Evolutionary conservation across 1,140 invertebrate genomes (phyloP).

Genomic region (Harpegnathos saltator): DNA sequence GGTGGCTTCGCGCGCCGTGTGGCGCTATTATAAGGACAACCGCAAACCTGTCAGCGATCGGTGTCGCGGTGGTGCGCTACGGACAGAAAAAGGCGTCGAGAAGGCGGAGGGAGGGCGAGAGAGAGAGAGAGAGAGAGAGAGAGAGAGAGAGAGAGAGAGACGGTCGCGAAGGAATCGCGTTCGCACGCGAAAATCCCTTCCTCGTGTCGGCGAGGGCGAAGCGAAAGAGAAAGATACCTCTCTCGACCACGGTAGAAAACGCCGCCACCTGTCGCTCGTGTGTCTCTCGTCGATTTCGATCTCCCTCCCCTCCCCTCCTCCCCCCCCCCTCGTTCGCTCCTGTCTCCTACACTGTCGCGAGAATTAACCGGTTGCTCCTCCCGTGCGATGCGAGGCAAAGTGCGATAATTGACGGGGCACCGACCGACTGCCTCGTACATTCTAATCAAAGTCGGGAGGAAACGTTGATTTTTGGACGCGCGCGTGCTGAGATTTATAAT

Average conservation of each 20-base stretch:
- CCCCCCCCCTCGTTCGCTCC: neutral
- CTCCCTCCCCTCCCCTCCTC: neutral
- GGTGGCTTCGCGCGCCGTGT: constrained; percentile 60
- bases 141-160: too few species aligned
- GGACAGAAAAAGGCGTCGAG: neutral
- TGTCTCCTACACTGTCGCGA: neutral
- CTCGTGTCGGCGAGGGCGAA: constrained; percentile 57
- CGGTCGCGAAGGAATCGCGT: neutral
- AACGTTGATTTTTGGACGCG: constrained; percentile 13
- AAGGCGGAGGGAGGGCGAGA: constrained; percentile 48
- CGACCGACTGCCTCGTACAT: constrained; percentile 25
- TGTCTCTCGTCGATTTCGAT: constrained; percentile 10
- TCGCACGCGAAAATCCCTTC: constrained; percentile 58
- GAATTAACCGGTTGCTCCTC: constrained; percentile 41
- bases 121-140: too few species aligned
- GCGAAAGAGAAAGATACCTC: constrained; percentile 63
- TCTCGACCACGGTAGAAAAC: constrained; percentile 56
- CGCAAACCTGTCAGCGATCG: constrained; percentile 83
- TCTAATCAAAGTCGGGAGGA: constrained; percentile 20
- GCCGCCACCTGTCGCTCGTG: constrained; percentile 49
- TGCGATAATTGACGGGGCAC: constrained; percentile 11
- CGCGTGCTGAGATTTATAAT: constrained; percentile 27
- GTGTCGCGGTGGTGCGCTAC: constrained; percentile 32
- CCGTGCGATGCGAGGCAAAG: neutral
- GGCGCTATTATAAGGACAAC: constrained; percentile 84